These are phyloP conservation scores for Apamea crenata DNA, from an alignment of 2,888 invertebrate genomes.

Conservation along the genomic window DNA sequence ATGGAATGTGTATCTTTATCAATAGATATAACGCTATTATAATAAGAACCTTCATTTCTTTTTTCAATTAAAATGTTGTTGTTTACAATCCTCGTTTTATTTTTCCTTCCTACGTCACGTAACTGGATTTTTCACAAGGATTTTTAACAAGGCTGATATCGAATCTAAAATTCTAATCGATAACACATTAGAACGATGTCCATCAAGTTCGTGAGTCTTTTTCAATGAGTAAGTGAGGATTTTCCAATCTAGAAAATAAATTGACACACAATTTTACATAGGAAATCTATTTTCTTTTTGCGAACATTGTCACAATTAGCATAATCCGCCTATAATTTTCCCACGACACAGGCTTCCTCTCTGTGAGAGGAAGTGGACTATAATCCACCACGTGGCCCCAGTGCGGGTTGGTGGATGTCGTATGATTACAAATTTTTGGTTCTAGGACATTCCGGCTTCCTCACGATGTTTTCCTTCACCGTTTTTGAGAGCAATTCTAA, in stretches of 20 bases:
- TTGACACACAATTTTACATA: not conserved
- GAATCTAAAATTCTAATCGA: conserved; percentile 9
- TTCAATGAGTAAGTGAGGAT: too few species aligned
- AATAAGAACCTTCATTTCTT: conserved; percentile 54
- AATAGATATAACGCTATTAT: conserved; percentile 12
- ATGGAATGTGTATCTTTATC: conserved; percentile 8
- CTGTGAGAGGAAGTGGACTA: too few species aligned
- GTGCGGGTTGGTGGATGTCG: too few species aligned
- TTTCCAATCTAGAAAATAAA: conserved; percentile 7
- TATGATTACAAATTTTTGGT: too few species aligned
- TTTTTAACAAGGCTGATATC: not conserved
- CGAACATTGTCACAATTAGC: not conserved
- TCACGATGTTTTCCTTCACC: too few species aligned
- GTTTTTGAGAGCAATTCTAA: too few species aligned
- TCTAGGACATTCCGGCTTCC: too few species aligned
- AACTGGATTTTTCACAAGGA: not conserved
- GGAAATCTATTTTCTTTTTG: not conserved
- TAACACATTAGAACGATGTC: conserved; percentile 6
- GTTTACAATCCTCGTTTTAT: conserved; percentile 59
- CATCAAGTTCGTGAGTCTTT: conserved; percentile 24
- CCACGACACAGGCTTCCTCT: too few species aligned
- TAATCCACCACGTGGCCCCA: too few species aligned
- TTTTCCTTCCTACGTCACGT: conserved; percentile 23
- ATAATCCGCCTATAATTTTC: not conserved
- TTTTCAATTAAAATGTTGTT: conserved; percentile 70